Evolutionary conservation across 2,797 vertebrate genomes (phyloP).

Genomic region (Meriones psammophilus): DNA sequence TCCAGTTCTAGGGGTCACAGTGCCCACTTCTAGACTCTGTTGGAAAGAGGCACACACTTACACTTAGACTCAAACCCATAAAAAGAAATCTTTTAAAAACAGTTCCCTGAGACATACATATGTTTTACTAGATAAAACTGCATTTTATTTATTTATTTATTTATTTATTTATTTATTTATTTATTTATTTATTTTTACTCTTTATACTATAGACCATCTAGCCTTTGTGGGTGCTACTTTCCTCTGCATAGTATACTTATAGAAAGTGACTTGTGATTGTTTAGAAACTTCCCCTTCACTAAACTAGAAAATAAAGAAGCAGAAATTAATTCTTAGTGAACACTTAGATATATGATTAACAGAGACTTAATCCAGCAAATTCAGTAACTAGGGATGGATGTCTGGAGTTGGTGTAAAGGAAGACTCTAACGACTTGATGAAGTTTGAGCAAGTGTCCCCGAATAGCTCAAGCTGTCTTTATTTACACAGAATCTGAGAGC

Average conservation of each 20-base stretch:
- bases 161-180: background rate
- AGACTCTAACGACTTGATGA: too few relatives aligned
- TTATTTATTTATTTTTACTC: background rate
- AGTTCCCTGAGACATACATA: background rate
- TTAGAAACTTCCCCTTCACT: background rate
- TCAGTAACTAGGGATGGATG: too few relatives aligned
- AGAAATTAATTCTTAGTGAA: background rate
- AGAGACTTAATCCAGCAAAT: too few relatives aligned
- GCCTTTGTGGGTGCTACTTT: background rate
- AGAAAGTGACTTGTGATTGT: background rate
- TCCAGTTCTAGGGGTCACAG: too few relatives aligned
- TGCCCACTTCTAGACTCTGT: background rate
- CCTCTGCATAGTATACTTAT: background rate
- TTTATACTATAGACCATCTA: background rate
- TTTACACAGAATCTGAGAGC: too few relatives aligned
- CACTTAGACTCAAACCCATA: background rate
- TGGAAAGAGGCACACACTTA: background rate
- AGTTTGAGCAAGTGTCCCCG: too few relatives aligned
- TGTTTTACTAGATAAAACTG: background rate
- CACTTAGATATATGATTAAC: background rate
- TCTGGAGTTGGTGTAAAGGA: too few relatives aligned
- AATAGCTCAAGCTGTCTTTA: too few relatives aligned
- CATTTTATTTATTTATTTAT: background rate
- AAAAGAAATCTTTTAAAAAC: background rate
- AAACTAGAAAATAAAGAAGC: background rate